These are phyloP conservation scores for Neuroterus valhalla DNA, from an alignment of 1,140 invertebrate species.

Conservation along the genomic window DNA sequence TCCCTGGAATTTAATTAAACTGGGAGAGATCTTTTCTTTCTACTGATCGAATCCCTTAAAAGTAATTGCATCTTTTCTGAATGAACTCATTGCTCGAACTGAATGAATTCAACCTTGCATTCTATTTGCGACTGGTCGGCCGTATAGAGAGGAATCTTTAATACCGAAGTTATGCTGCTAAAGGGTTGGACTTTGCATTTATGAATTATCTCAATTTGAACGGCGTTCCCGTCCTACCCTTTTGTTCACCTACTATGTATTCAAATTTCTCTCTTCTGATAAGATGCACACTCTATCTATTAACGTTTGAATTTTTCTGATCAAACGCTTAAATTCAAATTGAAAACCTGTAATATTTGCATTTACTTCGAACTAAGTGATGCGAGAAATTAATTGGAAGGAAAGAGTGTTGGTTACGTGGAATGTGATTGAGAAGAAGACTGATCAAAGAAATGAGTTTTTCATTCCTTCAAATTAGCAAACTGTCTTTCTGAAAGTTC, in stretches of 20 bases:
- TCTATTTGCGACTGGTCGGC: neutral
- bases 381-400: too few species aligned
- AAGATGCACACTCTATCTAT: neutral
- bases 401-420: too few species aligned
- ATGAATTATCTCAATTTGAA: slow-evolving; percentile 24
- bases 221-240: neutral
- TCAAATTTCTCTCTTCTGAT: neutral
- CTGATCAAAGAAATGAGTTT: too few species aligned
- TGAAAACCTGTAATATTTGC: too few species aligned
- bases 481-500: too few species aligned
- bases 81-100: neutral
- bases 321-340: too few species aligned
- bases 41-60: neutral
- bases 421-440: too few species aligned
- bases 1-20: slow-evolving; percentile 13
- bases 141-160: slow-evolving; percentile 57
- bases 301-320: neutral
- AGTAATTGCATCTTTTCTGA: neutral
- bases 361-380: too few species aligned
- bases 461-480: too few species aligned
- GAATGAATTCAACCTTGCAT: neutral
- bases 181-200: slow-evolving; percentile 5
- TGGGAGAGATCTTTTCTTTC: neutral
- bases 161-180: slow-evolving; percentile 57
- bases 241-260: neutral